phyloP scores from a whole-genome alignment of 2,113 vertebrate genomes.

The Mugil cephalus region DNA sequence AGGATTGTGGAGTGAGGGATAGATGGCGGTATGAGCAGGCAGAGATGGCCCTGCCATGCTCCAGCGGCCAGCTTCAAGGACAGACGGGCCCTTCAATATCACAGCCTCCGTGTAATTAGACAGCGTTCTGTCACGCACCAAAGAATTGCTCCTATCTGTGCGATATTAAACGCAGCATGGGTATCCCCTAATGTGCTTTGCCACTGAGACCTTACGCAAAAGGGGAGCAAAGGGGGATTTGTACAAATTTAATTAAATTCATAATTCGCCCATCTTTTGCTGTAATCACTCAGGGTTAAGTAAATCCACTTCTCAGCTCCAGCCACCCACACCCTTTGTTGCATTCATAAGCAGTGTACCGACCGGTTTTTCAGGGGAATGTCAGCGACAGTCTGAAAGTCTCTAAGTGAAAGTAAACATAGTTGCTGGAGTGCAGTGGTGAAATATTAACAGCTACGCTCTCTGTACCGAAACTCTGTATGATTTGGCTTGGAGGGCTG shows the following conservation, averaged over 20 bases:
- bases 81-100: constrained; percentile 68
- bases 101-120: constrained; percentile 74
- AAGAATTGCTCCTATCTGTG: constrained; percentile 66
- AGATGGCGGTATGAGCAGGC: constrained; percentile 58
- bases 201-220: constrained; percentile 64
- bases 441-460: constrained; percentile 72
- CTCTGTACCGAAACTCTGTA: constrained; percentile 37
- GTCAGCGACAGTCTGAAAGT: constrained; percentile 51
- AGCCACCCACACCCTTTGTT: constrained; percentile 56
- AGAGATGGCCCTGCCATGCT: constrained; percentile 64
- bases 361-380: constrained; percentile 49
- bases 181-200: constrained; percentile 50
- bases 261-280: constrained; percentile 73
- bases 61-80: constrained; percentile 72
- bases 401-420: constrained; percentile 67
- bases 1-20: constrained; percentile 67
- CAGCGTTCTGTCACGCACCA: constrained; percentile 63
- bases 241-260: constrained; percentile 75
- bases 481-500: constrained; percentile 27
- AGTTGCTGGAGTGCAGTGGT: constrained; percentile 49
- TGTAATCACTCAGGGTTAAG: constrained; percentile 72
- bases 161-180: constrained; percentile 63
- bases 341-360: constrained; percentile 16
- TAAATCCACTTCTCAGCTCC: constrained; percentile 52
- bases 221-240: constrained; percentile 64